These are phyloP conservation scores for Matsumyia berberina DNA, from an alignment of 2,888 invertebrate genomes.

Conservation along the genomic window DNA sequence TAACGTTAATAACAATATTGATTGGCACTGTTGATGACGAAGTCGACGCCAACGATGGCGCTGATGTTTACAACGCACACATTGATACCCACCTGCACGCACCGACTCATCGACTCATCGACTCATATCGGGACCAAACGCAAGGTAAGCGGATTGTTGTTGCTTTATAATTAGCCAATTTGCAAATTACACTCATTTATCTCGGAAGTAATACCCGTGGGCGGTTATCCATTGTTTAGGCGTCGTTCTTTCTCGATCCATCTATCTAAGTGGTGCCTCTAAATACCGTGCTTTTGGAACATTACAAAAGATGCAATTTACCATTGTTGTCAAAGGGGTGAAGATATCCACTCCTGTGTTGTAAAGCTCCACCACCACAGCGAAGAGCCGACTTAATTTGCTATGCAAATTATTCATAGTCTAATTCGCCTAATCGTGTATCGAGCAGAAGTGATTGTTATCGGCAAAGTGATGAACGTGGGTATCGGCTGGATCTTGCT, in stretches of 20 bases:
- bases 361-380: neutral
- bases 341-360: neutral
- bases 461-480: slow-evolving; percentile 1
- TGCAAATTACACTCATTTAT: slow-evolving; percentile 60
- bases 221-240: slow-evolving; percentile 28
- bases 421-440: slow-evolving; percentile 32
- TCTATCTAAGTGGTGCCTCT: slow-evolving; percentile 1
- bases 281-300: slow-evolving; percentile 7
- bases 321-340: slow-evolving; percentile 1
- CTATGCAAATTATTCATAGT: slow-evolving; percentile 29
- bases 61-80: neutral
- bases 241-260: neutral
- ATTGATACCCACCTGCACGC: neutral
- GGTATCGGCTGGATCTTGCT: slow-evolving; percentile 9
- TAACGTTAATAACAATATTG: slow-evolving; percentile 70
- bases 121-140: neutral
- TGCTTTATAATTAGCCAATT: slow-evolving; percentile 52
- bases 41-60: neutral
- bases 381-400: slow-evolving; percentile 19
- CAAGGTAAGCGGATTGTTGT: slow-evolving; percentile 39
- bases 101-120: neutral
- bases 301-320: slow-evolving; percentile 40
- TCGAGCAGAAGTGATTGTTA: slow-evolving; percentile 29
- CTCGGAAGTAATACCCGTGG: slow-evolving; percentile 9
- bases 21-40: slow-evolving; percentile 26